Evolutionary conservation across 92 coral and sea anemone species (phyloP).

Genomic region (Parazoanthus swiftii): DNA sequence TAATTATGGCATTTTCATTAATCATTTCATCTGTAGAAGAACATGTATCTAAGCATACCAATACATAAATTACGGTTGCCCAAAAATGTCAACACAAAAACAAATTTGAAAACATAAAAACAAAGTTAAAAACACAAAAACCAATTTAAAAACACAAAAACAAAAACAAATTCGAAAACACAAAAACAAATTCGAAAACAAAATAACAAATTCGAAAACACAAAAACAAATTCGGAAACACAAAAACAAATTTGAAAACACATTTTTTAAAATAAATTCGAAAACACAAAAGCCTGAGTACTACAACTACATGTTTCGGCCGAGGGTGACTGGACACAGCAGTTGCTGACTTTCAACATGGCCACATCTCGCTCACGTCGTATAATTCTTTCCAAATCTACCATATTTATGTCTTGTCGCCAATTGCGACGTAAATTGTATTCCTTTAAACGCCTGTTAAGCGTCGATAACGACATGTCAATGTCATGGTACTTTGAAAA

Average conservation of each 20-base stretch:
- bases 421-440: too few relatives aligned
- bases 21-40: too few relatives aligned
- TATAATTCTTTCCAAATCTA: conserved; percentile 15
- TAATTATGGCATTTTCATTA: too few relatives aligned
- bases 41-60: too few relatives aligned
- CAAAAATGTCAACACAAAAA: too few relatives aligned
- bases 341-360: not conserved
- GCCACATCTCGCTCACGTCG: conserved; percentile 47
- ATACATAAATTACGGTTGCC: too few relatives aligned
- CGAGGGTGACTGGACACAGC: conserved; percentile 17
- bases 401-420: too few relatives aligned
- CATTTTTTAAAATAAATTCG: not conserved
- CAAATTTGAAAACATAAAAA: too few relatives aligned
- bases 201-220: conserved; percentile 4
- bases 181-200: conserved; percentile 9
- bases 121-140: too few relatives aligned
- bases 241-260: not conserved
- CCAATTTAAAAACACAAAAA: not conserved
- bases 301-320: conserved; percentile 29
- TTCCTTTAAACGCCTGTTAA: too few relatives aligned
- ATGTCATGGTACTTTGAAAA: too few relatives aligned
- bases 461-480: too few relatives aligned
- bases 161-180: conserved; percentile 14
- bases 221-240: conserved; percentile 1
- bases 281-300: conserved; percentile 27